These are phyloP conservation scores for Timema podura DNA, from an alignment of 2,888 invertebrate genomes.

Conservation along the genomic window DNA sequence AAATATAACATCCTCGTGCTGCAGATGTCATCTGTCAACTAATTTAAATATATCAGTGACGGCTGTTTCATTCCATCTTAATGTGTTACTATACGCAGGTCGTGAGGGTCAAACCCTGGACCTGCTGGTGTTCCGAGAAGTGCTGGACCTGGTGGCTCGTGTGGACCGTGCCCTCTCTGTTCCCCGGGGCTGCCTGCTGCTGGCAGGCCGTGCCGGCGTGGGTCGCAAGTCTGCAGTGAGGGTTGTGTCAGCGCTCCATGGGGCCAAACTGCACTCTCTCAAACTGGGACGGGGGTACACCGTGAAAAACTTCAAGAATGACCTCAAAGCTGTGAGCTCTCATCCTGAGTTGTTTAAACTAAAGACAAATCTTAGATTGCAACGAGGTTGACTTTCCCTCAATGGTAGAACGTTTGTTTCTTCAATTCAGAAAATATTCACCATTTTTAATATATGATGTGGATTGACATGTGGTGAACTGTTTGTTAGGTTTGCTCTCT, in stretches of 20 bases:
- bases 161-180: conserved; percentile 60
- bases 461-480: no score
- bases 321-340: conserved; percentile 65
- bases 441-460: no score
- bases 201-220: conserved; percentile 74
- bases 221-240: conserved; percentile 77
- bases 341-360: not conserved
- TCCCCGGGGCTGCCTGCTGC: conserved; percentile 60
- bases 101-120: conserved; percentile 61
- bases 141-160: conserved; percentile 59
- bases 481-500: no score
- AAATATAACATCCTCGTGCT: no score
- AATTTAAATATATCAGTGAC: no score
- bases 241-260: conserved; percentile 66
- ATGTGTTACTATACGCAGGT: conserved; percentile 44
- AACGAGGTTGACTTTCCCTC: no score
- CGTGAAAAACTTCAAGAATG: conserved; percentile 66
- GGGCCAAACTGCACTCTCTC: conserved; percentile 55
- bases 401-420: no score
- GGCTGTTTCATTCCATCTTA: no score
- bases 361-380: not conserved
- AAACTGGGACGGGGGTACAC: conserved; percentile 55
- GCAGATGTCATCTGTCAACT: no score
- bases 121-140: conserved; percentile 61
- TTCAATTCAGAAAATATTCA: no score